Evolutionary conservation across 2,888 invertebrate genomes (phyloP), one percentile per base, ranked within the genome.

Genomic region (Nymphalis polychloros): DNA sequence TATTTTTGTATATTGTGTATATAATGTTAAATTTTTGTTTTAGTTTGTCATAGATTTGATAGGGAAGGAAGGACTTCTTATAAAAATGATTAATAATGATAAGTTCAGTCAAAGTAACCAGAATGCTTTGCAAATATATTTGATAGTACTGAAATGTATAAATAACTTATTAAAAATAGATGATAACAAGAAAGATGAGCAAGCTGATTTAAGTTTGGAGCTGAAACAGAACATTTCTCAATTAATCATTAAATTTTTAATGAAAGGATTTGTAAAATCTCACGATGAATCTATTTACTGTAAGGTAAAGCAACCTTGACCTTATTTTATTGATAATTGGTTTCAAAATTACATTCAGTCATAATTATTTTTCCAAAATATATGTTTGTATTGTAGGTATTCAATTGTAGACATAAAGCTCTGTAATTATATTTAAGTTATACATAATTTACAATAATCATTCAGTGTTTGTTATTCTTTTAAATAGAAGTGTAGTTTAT

Each of bases 261-360:
- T 88, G 79, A 87, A 80, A 69, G 86, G 88, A 10, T 81, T 79
- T 70, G 72, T 75, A 27, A 86, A 84, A 68, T 77, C 78, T 59
- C 84, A 87, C 73, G 91, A 93, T 84, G 90, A 93, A 72, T 84
- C 92, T 76, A 78, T 91, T 53, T 89, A 91, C 78, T 91, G 88
- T 78, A 93, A 94, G 86, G 94, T 93, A 81, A 78, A 57, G 35
- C 52, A n/a, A 17, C 0, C 1, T 10, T 64, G 6, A 82, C 76
- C 35, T 59, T 49, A 59, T 67, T 35, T 61, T 19, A 20, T 6
- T 31, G 27, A 31, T 31, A 31, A 31, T 31, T 31, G 27, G 27
- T 31, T 31, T 31, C 27, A 31, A 31, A 31, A 31, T 31, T 31
- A 31, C 27, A 31, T 31, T 31, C 27, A 31, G 27, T 31, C 0